Evolutionary conservation across 1,140 invertebrate species (phyloP).

Genomic region (Drosophila grimshawi): DNA sequence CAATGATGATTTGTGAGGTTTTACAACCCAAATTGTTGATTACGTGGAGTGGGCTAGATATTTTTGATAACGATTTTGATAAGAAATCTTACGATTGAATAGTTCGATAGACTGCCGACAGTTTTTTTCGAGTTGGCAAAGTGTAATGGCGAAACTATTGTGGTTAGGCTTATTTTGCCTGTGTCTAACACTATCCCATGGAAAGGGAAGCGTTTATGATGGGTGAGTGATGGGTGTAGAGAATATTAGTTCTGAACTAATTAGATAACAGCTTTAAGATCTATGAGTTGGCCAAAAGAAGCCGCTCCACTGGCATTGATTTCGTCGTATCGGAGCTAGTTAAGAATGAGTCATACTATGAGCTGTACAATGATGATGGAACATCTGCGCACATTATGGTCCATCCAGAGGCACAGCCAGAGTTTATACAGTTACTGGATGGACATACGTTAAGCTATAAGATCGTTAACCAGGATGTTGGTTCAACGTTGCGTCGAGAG

Average conservation of each 20-base stretch:
- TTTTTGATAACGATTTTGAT: constrained; percentile 25
- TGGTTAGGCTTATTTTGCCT: constrained; percentile 31
- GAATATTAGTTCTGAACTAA: neutral
- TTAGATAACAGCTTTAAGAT: constrained; percentile 49
- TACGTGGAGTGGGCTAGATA: constrained; percentile 8
- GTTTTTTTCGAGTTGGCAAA: constrained; percentile 22
- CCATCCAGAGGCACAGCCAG: constrained; percentile 50
- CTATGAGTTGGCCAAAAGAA: constrained; percentile 42
- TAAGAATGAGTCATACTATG: constrained; percentile 55
- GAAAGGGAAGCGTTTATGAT: constrained; percentile 42
- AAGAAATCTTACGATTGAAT: constrained; percentile 16
- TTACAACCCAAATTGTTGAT: constrained; percentile 42
- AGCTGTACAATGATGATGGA: constrained; percentile 30
- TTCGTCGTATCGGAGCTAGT: constrained; percentile 26
- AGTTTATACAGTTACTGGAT: constrained; percentile 45
- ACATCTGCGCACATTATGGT: constrained; percentile 51
- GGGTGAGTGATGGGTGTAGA: constrained; percentile 57
- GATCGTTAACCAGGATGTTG: constrained; percentile 57
- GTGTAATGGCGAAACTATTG: constrained; percentile 50
- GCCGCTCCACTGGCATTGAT: constrained; percentile 14
- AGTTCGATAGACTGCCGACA: constrained; percentile 13
- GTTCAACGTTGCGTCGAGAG: constrained; percentile 40
- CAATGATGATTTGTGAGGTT: constrained; percentile 11
- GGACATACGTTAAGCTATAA: constrained; percentile 32
- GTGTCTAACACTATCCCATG: constrained; percentile 12